Percentiles rank a stretch among this genome's conserved stretches.
phyloP scores from a whole-genome alignment of 2,113 vertebrate species.

The Campylorhamphus procurvoides region DNA sequence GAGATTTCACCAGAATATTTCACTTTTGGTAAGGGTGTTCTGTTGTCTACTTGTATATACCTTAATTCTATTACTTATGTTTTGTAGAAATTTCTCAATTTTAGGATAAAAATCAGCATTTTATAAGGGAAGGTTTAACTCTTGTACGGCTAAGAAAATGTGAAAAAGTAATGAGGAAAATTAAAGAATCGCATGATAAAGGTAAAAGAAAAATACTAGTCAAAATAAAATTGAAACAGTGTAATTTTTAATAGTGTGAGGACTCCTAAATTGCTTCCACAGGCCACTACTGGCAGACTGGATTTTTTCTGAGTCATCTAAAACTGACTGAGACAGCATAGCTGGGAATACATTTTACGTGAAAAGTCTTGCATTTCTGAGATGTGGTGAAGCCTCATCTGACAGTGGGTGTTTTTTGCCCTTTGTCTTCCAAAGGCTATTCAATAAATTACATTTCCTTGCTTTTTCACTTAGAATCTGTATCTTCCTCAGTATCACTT shows the following conservation, averaged over 20 bases:
- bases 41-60: background rate
- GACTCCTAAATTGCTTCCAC: conserved; percentile 19
- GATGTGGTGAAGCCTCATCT: background rate
- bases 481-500: background rate
- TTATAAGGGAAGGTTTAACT: background rate
- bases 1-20: background rate
- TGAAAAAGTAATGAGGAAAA: background rate
- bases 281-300: background rate
- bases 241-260: background rate
- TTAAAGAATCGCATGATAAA: background rate
- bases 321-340: background rate
- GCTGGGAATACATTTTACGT: background rate
- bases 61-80: background rate
- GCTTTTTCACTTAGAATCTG: background rate
- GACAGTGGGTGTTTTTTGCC: background rate
- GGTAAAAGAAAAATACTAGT: background rate
- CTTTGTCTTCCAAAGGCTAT: background rate
- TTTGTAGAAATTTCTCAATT: background rate
- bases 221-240: background rate
- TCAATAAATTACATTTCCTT: background rate
- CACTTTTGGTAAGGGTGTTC: accelerated
- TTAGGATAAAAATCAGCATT: background rate
- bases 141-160: background rate
- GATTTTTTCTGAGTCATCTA: background rate
- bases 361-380: conserved; percentile 1